Evolutionary conservation across 2,888 invertebrate species (phyloP), one percentile per base, ranked within the genome.

Genomic region (Nymphalis urticae): DNA sequence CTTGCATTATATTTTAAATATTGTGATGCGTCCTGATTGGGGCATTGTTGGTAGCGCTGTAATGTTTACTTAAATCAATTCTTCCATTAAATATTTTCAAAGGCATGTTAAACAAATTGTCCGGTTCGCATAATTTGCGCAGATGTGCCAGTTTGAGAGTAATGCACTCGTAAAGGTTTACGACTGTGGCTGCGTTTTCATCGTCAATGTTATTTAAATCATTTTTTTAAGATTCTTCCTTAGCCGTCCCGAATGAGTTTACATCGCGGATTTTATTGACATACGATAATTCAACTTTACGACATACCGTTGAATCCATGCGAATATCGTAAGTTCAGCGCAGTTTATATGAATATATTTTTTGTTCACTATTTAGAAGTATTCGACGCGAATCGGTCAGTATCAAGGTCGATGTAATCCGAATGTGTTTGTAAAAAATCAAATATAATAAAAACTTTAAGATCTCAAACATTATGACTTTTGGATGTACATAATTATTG

Each of bases 161-260:
- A 91, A 91, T 88, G 91, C 84, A 88, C 92, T 90, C 92, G 86
- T 92, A 90, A 92, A 92, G 83, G 85, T 91, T 92, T 89, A 91
- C 85, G 86, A 85, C 84, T 83, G 79, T 78, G 82, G 82, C 83
- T 84, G 86, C 82, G 80, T 84, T 86, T 85, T 83, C 79, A 79
- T 79, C 81, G 80, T 81, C 82, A 84, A 83, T 85, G 85, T 84
- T 83, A 83, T 86, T 88, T 85, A 85, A 88, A 87, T 88, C 81
- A 84, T 87, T 85, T 87, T 89, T 87, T 82, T 77, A 80, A 77
- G 83, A 83, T 80, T 79, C 75, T 62, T 79, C 78, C 76, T 62
- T 62, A 67, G 72, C 77, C 75, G 72, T 77, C 74, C 76, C 75
- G 75, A 79, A 77, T 76, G 78, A 75, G 76, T 80, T 76, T 79